Conservation (phyloP, 2,797 vertebrate species). For the Graptemys geographica region DNA sequence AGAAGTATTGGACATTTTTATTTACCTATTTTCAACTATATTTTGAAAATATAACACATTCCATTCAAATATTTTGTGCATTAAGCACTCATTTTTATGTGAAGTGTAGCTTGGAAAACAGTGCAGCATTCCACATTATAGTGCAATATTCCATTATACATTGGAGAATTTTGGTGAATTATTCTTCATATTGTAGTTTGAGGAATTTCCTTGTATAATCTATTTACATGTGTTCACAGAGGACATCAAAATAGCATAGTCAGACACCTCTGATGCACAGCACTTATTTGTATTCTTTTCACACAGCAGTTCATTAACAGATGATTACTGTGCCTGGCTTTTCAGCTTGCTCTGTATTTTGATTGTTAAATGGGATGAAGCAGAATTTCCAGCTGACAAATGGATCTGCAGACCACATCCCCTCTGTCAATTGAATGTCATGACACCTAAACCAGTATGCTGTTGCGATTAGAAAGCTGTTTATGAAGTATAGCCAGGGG, state of each 20-base stretch:
- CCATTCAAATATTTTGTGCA: background rate
- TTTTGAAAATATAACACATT: background rate
- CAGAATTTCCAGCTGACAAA: conserved; percentile 90
- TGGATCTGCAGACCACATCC: conserved; percentile 78
- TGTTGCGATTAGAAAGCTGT: conserved; percentile 86
- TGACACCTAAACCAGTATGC: conserved; percentile 81
- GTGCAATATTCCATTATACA: accelerated
- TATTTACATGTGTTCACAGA: accelerated
- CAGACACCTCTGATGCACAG: accelerated
- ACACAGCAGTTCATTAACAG: conserved; percentile 60
- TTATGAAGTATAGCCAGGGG: conserved; percentile 89
- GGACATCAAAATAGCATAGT: accelerated
- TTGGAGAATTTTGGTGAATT: accelerated
- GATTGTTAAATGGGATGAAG: conserved; percentile 75
- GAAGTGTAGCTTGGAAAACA: background rate
- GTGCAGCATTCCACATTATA: accelerated
- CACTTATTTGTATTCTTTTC: background rate
- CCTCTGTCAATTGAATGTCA: conserved; percentile 58
- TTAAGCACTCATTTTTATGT: background rate
- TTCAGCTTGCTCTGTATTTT: conserved; percentile 70
- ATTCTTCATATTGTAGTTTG: background rate
- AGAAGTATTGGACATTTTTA: background rate
- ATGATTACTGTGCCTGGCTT: conserved; percentile 53
- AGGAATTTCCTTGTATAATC: background rate
- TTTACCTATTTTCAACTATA: background rate